Conservation (phyloP, 2,113 vertebrate species). For the Dendropsophus ebraccatus region DNA sequence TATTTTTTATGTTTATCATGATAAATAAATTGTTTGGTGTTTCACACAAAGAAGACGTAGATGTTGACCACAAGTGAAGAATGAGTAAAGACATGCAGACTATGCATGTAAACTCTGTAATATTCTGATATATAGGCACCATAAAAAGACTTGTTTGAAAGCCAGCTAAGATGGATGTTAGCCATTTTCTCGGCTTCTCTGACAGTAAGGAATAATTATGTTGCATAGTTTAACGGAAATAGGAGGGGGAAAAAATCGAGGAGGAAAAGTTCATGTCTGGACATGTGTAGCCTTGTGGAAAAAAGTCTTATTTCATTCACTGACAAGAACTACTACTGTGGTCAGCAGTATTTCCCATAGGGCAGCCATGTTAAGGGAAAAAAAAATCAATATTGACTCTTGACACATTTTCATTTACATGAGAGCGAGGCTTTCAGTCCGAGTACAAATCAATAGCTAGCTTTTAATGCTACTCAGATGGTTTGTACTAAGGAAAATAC, state of each 20-base stretch:
- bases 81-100: neutral
- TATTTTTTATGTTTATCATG: neutral
- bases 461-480: conserved; percentile 77
- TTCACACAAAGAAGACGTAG: neutral
- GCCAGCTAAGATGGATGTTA: conserved; percentile 18
- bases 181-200: neutral
- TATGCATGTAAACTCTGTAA: neutral
- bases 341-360: conserved; percentile 74
- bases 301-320: conserved; percentile 71
- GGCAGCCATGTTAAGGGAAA: conserved; percentile 68
- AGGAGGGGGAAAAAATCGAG: neutral
- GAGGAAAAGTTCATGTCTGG: conserved; percentile 70
- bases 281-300: conserved; percentile 75
- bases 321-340: conserved; percentile 69
- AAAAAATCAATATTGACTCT: conserved; percentile 83
- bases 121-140: neutral
- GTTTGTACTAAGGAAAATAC: conserved; percentile 70
- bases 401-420: conserved; percentile 86
- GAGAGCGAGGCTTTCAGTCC: conserved; percentile 75
- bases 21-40: neutral
- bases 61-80: neutral
- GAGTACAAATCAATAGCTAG: conserved; percentile 79
- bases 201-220: conserved; percentile 42
- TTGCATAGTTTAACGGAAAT: conserved; percentile 1
- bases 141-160: neutral